These are phyloP conservation scores for Ceriagrion tenellum DNA, from an alignment of 2,888 invertebrate genomes.

Conservation along the genomic window DNA sequence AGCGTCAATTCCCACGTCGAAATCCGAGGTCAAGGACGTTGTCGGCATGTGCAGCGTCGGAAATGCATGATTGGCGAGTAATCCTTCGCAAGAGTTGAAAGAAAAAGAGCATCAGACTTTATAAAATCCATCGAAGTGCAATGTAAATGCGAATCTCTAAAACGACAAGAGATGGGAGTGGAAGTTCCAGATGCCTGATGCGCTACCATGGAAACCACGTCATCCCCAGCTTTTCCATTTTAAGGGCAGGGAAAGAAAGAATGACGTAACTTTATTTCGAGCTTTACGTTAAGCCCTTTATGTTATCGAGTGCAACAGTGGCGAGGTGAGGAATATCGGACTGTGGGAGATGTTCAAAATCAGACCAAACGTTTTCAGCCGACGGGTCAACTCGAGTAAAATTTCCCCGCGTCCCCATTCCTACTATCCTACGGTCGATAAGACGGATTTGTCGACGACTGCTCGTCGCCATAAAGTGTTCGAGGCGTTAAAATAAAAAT, in stretches of 20 bases:
- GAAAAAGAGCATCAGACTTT: neutral
- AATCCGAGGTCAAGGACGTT: neutral
- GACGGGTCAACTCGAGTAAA: neutral
- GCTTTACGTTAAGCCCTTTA: neutral
- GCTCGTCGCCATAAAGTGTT: neutral
- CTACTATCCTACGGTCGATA: neutral
- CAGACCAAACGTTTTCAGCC: neutral
- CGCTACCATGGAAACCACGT: neutral
- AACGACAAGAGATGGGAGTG: neutral
- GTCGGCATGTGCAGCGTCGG: neutral
- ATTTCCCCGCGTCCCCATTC: neutral
- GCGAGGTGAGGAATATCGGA: neutral
- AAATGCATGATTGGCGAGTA: neutral
- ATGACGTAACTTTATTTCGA: neutral
- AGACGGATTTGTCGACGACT: neutral
- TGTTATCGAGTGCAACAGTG: neutral
- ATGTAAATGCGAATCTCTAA: neutral
- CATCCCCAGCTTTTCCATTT: neutral
- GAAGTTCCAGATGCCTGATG: neutral
- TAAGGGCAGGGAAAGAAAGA: too few species aligned
- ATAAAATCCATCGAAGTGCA: neutral
- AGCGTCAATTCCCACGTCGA: neutral
- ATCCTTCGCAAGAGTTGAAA: neutral
- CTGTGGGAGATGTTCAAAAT: neutral
- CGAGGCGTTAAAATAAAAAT: neutral